Conservation (phyloP, 2,113 vertebrate species). For the Centrocercus urophasianus region DNA sequence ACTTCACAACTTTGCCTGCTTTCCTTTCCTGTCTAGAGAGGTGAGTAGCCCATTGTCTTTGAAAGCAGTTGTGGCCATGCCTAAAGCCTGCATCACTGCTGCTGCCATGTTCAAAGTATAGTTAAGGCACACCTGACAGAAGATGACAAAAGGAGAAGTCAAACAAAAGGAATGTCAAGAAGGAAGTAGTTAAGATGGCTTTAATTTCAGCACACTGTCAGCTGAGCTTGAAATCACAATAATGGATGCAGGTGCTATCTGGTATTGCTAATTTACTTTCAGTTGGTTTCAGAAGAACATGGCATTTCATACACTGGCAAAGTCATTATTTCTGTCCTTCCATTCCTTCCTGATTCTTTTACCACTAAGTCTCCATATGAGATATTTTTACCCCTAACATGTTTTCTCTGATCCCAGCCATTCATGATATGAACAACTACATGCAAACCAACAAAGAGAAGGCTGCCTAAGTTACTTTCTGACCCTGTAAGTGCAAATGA, state of each 20-base stretch:
- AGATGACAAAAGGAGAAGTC: not conserved
- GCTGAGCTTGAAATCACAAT: not conserved
- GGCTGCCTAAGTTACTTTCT: not conserved
- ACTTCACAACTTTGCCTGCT: not conserved
- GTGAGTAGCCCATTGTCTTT: not conserved
- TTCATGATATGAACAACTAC: not conserved
- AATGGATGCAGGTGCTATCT: not conserved
- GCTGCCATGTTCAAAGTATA: not conserved
- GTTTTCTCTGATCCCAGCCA: not conserved
- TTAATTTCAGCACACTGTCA: not conserved
- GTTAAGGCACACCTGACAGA: not conserved
- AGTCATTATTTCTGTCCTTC: not conserved
- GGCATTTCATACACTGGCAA: not conserved
- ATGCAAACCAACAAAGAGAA: not conserved
- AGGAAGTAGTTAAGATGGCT: not conserved
- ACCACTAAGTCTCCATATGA: not conserved
- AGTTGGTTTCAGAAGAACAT: not conserved
- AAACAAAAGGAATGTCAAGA: not conserved
- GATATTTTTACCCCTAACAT: not conserved
- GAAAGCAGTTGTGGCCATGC: not conserved
- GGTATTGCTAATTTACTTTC: not conserved
- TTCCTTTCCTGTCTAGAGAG: not conserved
- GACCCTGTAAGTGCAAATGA: not conserved
- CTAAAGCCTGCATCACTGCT: not conserved
- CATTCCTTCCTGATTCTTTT: fast-evolving